Evolutionary conservation across 2,797 vertebrate species (phyloP).

Genomic region (Podargus strigoides): DNA sequence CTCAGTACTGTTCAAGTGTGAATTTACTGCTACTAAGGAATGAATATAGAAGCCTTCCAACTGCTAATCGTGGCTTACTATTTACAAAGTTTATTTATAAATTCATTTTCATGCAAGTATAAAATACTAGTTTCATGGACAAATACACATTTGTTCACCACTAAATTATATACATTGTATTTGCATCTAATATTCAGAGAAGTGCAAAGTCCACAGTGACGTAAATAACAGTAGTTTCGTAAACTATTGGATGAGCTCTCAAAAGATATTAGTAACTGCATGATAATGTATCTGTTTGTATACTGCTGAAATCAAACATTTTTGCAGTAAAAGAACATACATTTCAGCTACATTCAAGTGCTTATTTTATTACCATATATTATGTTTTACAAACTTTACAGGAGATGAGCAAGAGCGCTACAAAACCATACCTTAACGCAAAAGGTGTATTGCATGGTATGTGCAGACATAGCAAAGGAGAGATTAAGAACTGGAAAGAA

Average conservation of each 20-base stretch:
- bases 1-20: neutral
- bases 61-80: constrained; percentile 21
- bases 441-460: constrained; percentile 60
- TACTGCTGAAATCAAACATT: constrained; percentile 30
- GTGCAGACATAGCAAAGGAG: constrained; percentile 63
- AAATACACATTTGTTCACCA: constrained; percentile 50
- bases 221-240: constrained; percentile 37
- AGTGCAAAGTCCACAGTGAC: constrained; percentile 65
- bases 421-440: constrained; percentile 68
- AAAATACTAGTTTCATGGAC: constrained; percentile 54
- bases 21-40: neutral
- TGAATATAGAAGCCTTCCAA: constrained; percentile 22
- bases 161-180: constrained; percentile 51
- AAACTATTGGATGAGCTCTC: constrained; percentile 43
- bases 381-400: constrained; percentile 71
- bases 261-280: constrained; percentile 10
- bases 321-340: constrained; percentile 58
- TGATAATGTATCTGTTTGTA: neutral
- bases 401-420: constrained; percentile 66
- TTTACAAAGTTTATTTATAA: constrained; percentile 63
- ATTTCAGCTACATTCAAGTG: constrained; percentile 67
- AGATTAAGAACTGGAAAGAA: constrained; percentile 4
- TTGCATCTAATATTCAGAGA: constrained; percentile 54
- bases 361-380: constrained; percentile 79
- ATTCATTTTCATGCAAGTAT: constrained; percentile 57